A percentile compares a stretch with the other conserved stretches of the same genome.
phyloP scores from a whole-genome alignment of 2,113 vertebrate species.

The Ailuropoda melanoleuca region DNA sequence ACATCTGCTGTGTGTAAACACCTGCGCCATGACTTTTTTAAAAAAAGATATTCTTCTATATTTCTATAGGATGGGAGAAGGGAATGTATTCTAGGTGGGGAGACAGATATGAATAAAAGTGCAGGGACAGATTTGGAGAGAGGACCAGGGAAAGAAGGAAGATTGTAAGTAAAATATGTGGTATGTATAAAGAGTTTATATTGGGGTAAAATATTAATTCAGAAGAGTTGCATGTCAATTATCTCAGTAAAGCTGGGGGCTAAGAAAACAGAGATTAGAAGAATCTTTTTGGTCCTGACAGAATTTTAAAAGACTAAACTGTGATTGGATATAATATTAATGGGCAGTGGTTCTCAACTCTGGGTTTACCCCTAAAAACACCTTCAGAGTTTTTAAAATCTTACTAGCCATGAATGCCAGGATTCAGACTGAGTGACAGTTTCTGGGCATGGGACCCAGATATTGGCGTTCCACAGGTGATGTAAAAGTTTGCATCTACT shows the following conservation, averaged over 20 bases:
- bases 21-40: not conserved
- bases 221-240: not conserved
- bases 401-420: not conserved
- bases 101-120: not conserved
- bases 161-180: not conserved
- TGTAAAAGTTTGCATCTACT: not conserved
- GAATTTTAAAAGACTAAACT: conserved; percentile 34
- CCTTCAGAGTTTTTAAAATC: not conserved
- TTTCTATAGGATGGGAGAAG: not conserved
- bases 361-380: not conserved
- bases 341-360: not conserved
- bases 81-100: not conserved
- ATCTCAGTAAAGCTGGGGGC: not conserved
- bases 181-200: not conserved
- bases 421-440: not conserved
- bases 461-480: not conserved
- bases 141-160: not conserved
- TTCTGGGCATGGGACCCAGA: not conserved
- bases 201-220: not conserved
- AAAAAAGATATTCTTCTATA: not conserved
- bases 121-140: not conserved
- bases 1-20: not conserved
- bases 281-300: not conserved
- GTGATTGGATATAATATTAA: not conserved
- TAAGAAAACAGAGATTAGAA: not conserved